A percentile compares a stretch with the other conserved stretches of the same genome.
phyloP scores from a whole-genome alignment of 2,888 invertebrate genomes.

The Fragum fragum region DNA sequence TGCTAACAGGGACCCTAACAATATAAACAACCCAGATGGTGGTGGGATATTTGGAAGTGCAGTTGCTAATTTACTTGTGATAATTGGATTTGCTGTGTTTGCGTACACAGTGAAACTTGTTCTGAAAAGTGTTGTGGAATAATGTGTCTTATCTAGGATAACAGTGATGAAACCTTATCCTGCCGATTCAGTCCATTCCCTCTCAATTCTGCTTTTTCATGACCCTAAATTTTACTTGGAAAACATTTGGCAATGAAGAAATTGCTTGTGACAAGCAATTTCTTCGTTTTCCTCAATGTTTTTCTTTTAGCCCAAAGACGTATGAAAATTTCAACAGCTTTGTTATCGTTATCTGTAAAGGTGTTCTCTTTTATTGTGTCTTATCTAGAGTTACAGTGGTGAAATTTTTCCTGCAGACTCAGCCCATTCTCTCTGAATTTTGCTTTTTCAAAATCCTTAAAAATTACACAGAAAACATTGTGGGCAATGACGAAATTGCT shows the following conservation, averaged over 20 bases:
- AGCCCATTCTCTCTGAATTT: no score
- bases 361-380: no score
- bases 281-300: neutral
- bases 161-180: neutral
- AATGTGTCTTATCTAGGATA: constrained; percentile 5
- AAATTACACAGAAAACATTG: no score
- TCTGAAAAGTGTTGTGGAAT: constrained; percentile 82
- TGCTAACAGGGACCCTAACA: constrained; percentile 58
- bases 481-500: no score
- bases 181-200: neutral
- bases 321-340: no score
- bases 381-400: no score
- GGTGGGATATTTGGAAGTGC: constrained; percentile 88
- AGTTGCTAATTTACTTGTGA: constrained; percentile 94
- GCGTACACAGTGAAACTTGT: constrained; percentile 98
- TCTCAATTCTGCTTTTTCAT: neutral
- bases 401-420: no score
- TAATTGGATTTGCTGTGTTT: constrained; percentile 96
- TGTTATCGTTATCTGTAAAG: no score
- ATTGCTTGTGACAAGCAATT: constrained; percentile 5
- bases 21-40: constrained; percentile 58
- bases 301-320: no score
- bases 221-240: neutral
- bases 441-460: no score
- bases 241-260: neutral